Evolutionary conservation across 1,140 invertebrate genomes (phyloP), one percentile per base, ranked within the genome.

Genomic region (Ostrea edulis): DNA sequence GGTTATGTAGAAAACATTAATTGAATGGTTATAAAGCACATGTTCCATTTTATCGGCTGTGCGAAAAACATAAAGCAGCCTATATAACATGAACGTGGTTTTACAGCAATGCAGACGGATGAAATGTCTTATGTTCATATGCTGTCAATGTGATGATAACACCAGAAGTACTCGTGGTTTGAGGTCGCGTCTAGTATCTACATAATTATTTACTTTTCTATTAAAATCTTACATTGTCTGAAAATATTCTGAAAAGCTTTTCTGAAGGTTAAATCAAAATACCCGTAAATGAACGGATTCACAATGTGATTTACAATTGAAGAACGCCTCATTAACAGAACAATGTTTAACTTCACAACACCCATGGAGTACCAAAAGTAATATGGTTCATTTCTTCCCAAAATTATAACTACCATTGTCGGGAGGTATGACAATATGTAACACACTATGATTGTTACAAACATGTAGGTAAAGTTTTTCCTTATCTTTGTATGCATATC

Each of bases 401-500:
- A 52, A 51, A 82, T 17, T 3, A 82, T 51, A 52, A 51, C 17
- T 11, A 82, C 51, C 20, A 52, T n/a, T 0, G 82, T 83, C 20
- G 82, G 82, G 20, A 83, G 44, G 9, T 83, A 83, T 11, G 52
- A 83, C 52, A 53, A 83, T 8, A 83, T 20, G 44, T 83, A 83
- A 25, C 53, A 83, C 9, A 83, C 11, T 22, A 83, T 54, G 51
- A 83, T 54, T 2, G 82, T 83, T 54, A 83, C n/a, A 25, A 83
- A 83, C 82, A 83, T 83, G 9, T 83, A 53, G 8, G 82, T 53
- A 52, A 83, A 83, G 82, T 83, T 83, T n/a, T 83, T 52, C 52
- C 44, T 83, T 9, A 83, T 20, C 9, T 52, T 83, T 44, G 1
- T 44, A 44, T 44, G 35, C 35, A 2, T 44, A 44, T 44, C 5